Base-by-base conservation (phyloP, 2,888 invertebrate genomes). In the Drosophila tanythrix region DNA sequence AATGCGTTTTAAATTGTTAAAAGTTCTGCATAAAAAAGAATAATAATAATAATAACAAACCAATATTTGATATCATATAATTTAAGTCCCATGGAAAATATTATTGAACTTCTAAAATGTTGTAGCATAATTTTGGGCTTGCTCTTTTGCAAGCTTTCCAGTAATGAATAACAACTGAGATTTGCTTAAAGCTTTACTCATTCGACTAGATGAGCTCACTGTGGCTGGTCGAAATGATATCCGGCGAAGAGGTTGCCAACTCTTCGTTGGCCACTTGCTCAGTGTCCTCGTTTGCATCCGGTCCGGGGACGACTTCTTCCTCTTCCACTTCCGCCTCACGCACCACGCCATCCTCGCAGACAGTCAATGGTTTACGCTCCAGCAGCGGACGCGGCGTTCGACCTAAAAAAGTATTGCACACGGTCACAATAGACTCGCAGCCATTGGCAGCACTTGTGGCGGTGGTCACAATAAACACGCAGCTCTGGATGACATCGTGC, bases 331-430 rank as follows among this genome's bases (percentile, higher is more conserved):
- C 83, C 62, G 60, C 81, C 27, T 76, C 75, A 25, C 68, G 80
- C 43, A 82, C 79, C 43, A 82, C 79, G 13, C 76, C 83, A 74
- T 86, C 91, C 51, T 86, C 82, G 51, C 91, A 91, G 4, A 92
- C 84, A 35, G 65, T 69, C 63, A 91, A 64, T 11, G 89, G 82
- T 55, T 87, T 81, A 1, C 89, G 90, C 46, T 82, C 75, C 62
- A 91, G 48, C 13, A 92, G 68, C 25, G 92, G 92, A n/a, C 92
- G 89, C 58, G 91, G 91, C 21, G 88, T 88, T 35, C 88, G 88
- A 4, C 83, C 76, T 50, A 91, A 69, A 62, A 83, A 91, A 55
- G 86, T 90, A 53, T 91, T 87, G 72, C 92, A 91, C 25, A 83
- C 78, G n/a, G 87, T 90, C 61, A 81, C 79, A 77, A 91, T 92